Evolutionary conservation across 2,888 invertebrate genomes (phyloP).

Genomic region (Acrocera orbiculus): DNA sequence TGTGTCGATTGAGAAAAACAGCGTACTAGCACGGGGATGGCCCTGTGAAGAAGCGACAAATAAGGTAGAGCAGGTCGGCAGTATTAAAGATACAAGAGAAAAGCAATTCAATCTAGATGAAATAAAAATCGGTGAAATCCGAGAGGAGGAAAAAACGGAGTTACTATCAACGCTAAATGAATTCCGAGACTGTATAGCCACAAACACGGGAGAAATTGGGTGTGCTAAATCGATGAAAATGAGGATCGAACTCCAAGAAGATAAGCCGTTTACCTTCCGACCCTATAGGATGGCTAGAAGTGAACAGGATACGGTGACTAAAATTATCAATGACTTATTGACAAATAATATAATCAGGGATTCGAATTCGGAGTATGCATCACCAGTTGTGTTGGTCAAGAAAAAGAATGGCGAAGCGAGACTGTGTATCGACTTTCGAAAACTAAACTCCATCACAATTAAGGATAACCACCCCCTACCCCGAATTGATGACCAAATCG

Average conservation of each 20-base stretch:
- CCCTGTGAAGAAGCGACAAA: too few species aligned
- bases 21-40: too few species aligned
- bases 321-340: slow-evolving; percentile 10
- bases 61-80: too few species aligned
- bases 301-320: slow-evolving; percentile 1
- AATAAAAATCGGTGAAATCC: too few species aligned
- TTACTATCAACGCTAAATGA: too few species aligned
- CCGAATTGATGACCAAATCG: background rate
- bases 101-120: too few species aligned
- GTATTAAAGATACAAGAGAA: too few species aligned
- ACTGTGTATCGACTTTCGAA: slow-evolving; percentile 18
- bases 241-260: slow-evolving; percentile 12
- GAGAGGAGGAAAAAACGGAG: too few species aligned
- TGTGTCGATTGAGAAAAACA: too few species aligned
- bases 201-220: slow-evolving; percentile 3
- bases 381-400: slow-evolving; percentile 11
- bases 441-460: slow-evolving; percentile 17
- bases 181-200: too few species aligned
- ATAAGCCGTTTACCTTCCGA: slow-evolving; percentile 14
- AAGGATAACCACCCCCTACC: background rate
- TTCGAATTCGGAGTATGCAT: slow-evolving; percentile 15
- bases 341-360: slow-evolving; percentile 14
- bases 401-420: slow-evolving; percentile 15
- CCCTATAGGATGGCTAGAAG: slow-evolving; percentile 16
- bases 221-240: background rate